These are phyloP conservation scores for Dipodomys ordii DNA, from an alignment of 2,113 vertebrate species.

Conservation along the genomic window DNA sequence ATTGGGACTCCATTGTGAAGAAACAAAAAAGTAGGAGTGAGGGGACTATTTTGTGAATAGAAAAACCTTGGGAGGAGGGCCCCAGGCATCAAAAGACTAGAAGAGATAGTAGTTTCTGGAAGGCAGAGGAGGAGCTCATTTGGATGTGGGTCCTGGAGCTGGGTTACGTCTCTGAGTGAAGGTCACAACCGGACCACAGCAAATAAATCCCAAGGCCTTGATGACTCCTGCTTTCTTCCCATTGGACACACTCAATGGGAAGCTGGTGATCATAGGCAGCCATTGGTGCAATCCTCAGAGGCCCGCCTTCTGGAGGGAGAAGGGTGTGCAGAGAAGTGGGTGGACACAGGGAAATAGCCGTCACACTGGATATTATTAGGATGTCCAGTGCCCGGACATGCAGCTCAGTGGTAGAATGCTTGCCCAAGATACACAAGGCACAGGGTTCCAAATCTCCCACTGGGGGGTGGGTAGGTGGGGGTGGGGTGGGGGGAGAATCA, in stretches of 20 bases:
- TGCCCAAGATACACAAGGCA: neutral
- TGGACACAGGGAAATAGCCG: neutral
- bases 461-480: no score
- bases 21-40: neutral
- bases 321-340: neutral
- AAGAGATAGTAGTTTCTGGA: neutral
- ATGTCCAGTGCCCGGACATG: fast-evolving
- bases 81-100: neutral
- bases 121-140: neutral
- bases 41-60: neutral
- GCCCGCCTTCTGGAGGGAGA: neutral
- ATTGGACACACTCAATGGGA: neutral
- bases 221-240: neutral
- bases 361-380: neutral
- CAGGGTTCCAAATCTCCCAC: neutral
- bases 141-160: neutral
- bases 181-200: neutral
- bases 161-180: neutral
- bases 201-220: neutral
- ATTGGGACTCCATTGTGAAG: neutral
- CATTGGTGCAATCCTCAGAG: neutral
- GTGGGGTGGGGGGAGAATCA: neutral
- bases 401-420: no score
- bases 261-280: neutral
- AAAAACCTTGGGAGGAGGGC: neutral